Evolutionary conservation across 2,797 vertebrate genomes (phyloP).

Genomic region (Poecile montanus): DNA sequence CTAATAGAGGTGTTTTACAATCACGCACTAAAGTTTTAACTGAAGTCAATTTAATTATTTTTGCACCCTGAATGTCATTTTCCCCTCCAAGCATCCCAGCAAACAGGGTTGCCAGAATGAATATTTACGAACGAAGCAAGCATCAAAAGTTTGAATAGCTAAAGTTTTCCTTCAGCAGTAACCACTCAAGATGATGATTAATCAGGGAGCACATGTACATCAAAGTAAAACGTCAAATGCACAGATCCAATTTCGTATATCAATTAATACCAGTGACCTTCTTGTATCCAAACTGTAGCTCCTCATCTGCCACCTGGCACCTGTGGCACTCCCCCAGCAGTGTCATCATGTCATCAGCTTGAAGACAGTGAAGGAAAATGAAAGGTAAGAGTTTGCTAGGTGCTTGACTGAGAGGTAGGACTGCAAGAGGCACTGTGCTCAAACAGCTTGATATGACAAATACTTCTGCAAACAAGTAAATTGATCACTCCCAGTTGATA

Average conservation of each 20-base stretch:
- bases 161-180: neutral
- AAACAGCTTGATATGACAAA: neutral
- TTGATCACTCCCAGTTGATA: neutral
- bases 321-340: neutral
- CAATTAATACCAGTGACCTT: neutral
- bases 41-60: neutral
- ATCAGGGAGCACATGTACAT: neutral
- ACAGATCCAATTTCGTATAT: neutral
- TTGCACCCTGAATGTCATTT: neutral
- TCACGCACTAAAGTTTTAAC: neutral
- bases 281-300: neutral
- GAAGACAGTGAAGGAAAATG: neutral
- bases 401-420: neutral
- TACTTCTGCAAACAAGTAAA: neutral
- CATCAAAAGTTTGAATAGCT: neutral
- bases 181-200: neutral
- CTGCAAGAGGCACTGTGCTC: neutral
- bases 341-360: neutral
- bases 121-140: neutral
- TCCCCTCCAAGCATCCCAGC: neutral
- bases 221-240: neutral
- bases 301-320: neutral
- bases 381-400: neutral
- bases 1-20: neutral
- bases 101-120: neutral